Evolutionary conservation across 2,113 vertebrate species (phyloP), one percentile per base, ranked within the genome.

Genomic region (Xenopus laevis): DNA sequence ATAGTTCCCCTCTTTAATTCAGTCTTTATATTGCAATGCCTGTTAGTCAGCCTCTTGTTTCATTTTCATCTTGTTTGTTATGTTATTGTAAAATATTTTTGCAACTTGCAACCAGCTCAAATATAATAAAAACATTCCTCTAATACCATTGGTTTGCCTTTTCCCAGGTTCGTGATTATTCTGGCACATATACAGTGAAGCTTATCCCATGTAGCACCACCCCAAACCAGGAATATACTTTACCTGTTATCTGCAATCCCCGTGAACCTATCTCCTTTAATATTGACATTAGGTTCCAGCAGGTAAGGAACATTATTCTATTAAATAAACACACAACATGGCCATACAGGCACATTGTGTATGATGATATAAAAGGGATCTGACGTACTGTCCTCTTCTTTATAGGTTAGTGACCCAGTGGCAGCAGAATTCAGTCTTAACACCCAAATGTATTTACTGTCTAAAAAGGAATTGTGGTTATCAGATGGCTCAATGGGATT

Each of bases 401-500:
- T 18, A 52, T 76, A 94, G 92, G 90, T 95, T 78, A 93, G 92
- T 64, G 93, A 93, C 72, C 91, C 93, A 0, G 89, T 92, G 58
- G 91, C 93, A 23, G 87, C 91, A 10, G 91, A 95, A 82, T 94
- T 95, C 79, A 93, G 89, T 79, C 87, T 94, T 62, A 93, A 94
- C 81, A 94, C 92, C 46, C 90, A 93, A 78, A 92, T 92, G 91
- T 90, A 92, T 80, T 83, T 94, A 64, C 78, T 94, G 16, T 93
- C 93, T 47, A 92, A 92, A 82, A 89, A 82, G 79, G 87, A 93
- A 63, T 70, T 94, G 57, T 95, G 91, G 89, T 62, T 94, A 58
- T 94, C 92, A 4, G 91, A 93, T 5, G 91, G 91, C 50, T 94
- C 91, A 71, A 83, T 93, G 89, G 91, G 91, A 73, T 96, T 95